Base-by-base conservation (phyloP, 1,140 invertebrate species). In the Zaprionus kolodkinae region DNA sequence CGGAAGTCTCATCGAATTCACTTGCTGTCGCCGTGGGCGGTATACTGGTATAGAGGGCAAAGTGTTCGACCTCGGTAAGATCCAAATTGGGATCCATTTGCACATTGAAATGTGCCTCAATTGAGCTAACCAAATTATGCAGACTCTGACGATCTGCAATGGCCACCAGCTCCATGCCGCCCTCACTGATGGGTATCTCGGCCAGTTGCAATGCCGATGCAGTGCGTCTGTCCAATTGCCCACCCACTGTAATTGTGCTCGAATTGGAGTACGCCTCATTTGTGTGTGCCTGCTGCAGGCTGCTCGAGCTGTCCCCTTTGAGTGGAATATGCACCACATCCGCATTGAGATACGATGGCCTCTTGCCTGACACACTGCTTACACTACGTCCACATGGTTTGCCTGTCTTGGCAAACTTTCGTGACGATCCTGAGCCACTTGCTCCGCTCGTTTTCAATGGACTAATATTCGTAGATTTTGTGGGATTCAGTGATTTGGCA, bases 1-100 rank as follows among this genome's bases (percentile, higher is more conserved):
- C 96, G 27, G 96, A 97, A 86, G 96, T 95, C 86, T 97, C 97
- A 83, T 97, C 97, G 86, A 97, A 97, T 88, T 97, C 97, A 9
- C 96, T 97, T 15, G 94, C 95, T 0, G 96, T 97, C 4, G 97
- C 97, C 90, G 95, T 95, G 11, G 97, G 97, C 7, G 97, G 96
- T 85, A 97, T 95, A 40, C 95, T 95, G 70, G 96, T 97, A 74
- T 97, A 97, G 52, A 97, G 91, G 43, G 96, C 97, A 92, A 97
- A 97, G 91, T 97, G 96, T 88, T 97, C 97, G 2, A 96, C 96
- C 74, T 97, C 96, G 3, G 96, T 97, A 15, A 97, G 91, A 71
- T 96, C 95, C 36, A 94, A 78, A 79, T 93, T 93, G 30, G 93
- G 92, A 82, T 93, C 91, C 40, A 93, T 72, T 57, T 84, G 64